A percentile compares a stretch with the other conserved stretches of the same genome.
Conservation (phyloP, 2,113 vertebrate genomes). For the Panthera leo region DNA sequence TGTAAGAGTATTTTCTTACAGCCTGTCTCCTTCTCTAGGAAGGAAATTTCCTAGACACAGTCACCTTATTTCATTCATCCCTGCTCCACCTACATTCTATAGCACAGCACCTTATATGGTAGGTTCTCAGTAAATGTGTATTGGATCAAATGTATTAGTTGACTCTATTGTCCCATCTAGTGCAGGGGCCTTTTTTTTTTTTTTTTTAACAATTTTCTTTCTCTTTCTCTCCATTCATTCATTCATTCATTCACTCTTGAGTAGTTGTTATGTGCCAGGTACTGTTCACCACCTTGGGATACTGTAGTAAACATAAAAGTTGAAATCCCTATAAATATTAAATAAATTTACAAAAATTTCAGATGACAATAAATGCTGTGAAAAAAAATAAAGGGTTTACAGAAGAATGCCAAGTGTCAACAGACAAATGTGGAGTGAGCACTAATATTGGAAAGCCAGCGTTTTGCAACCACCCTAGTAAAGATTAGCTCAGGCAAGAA, state of each 20-base stretch:
- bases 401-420: background rate
- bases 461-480: background rate
- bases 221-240: background rate
- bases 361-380: background rate
- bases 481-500: background rate
- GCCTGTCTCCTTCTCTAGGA: background rate
- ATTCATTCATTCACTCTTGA: background rate
- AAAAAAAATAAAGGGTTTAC: background rate
- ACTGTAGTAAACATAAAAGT: background rate
- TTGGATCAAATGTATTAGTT: background rate
- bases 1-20: background rate
- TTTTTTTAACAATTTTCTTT: background rate
- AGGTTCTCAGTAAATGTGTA: background rate
- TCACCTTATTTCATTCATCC: background rate
- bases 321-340: background rate
- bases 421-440: background rate
- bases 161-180: background rate
- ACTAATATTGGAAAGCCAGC: background rate
- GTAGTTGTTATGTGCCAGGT: background rate
- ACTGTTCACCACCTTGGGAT: background rate
- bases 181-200: background rate
- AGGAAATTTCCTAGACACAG: background rate
- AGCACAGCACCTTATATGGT: background rate
- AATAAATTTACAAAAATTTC: background rate
- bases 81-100: background rate